A percentile compares a stretch with the other conserved stretches of the same genome.
These are phyloP conservation scores for Cerastis leucographa DNA, from an alignment of 2,888 invertebrate genomes.

Conservation along the genomic window DNA sequence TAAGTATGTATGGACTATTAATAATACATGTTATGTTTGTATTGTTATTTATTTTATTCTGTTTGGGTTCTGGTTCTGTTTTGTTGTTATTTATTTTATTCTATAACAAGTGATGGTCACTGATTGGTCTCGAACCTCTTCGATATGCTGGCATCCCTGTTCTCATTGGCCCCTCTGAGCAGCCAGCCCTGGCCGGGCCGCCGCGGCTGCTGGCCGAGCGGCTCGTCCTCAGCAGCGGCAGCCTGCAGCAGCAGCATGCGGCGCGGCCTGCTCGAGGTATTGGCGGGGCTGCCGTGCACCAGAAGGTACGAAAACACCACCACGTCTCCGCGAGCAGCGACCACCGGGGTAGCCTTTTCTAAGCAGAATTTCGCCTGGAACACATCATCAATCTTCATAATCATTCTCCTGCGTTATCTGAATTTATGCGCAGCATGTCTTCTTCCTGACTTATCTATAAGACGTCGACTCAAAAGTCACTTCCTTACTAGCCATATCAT, in stretches of 20 bases:
- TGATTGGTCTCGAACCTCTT: conserved; percentile 69
- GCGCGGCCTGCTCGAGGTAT: conserved; percentile 83
- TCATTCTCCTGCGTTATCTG: not conserved
- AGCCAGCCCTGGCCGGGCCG: conserved; percentile 90
- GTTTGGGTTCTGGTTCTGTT: no score
- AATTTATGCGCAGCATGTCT: not conserved
- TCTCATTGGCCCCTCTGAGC: conserved; percentile 86
- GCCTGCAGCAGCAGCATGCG: conserved; percentile 90
- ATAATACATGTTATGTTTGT: no score
- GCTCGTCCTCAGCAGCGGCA: conserved; percentile 89
- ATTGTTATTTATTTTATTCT: no score
- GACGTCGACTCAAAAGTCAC: not conserved
- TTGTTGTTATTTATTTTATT: no score
- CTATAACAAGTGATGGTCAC: not conserved
- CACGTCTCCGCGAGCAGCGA: conserved; percentile 90
- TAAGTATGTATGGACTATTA: no score
- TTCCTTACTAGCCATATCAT: not conserved
- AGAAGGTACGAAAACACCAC: conserved; percentile 91
- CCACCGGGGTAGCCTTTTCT: conserved; percentile 86
- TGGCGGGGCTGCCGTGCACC: conserved; percentile 90
- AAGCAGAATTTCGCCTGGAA: conserved; percentile 86
- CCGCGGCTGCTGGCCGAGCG: conserved; percentile 82
- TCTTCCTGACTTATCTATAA: not conserved
- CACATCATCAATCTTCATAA: not conserved
- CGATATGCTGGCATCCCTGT: conserved; percentile 77